A percentile compares a stretch with the other conserved stretches of the same genome.
Evolutionary conservation across 2,113 vertebrate species (phyloP).

Genomic region (Nyctereutes procyonoides): DNA sequence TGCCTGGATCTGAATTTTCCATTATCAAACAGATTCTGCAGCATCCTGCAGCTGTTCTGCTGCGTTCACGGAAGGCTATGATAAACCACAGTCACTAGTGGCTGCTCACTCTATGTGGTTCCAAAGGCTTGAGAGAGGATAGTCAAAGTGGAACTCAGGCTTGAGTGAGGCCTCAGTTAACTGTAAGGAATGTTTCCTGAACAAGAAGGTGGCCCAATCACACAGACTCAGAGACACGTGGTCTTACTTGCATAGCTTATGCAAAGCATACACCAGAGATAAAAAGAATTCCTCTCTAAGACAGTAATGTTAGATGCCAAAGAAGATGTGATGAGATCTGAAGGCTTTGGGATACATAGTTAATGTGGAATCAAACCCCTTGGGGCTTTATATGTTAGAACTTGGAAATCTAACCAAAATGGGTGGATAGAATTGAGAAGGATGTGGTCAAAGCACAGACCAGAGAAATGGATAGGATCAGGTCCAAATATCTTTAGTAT

Average conservation of each 20-base stretch:
- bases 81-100: not conserved
- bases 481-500: not conserved
- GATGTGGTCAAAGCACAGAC: not conserved
- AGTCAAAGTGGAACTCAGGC: not conserved
- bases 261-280: not conserved
- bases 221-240: not conserved
- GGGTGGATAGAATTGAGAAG: not conserved
- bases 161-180: not conserved
- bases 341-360: not conserved
- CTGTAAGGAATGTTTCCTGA: not conserved
- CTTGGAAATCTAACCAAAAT: not conserved
- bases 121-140: not conserved
- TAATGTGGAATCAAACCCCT: not conserved
- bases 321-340: not conserved
- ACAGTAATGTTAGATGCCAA: not conserved
- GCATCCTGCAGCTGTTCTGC: slow-evolving; percentile 31
- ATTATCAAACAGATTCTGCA: not conserved
- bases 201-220: not conserved
- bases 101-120: not conserved
- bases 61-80: not conserved
- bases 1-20: slow-evolving; percentile 44
- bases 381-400: not conserved
- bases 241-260: not conserved
- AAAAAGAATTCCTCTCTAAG: not conserved
- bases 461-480: not conserved